These are phyloP conservation scores for Cebidichthys violaceus DNA, from an alignment of 2,113 vertebrate genomes.

Conservation along the genomic window DNA sequence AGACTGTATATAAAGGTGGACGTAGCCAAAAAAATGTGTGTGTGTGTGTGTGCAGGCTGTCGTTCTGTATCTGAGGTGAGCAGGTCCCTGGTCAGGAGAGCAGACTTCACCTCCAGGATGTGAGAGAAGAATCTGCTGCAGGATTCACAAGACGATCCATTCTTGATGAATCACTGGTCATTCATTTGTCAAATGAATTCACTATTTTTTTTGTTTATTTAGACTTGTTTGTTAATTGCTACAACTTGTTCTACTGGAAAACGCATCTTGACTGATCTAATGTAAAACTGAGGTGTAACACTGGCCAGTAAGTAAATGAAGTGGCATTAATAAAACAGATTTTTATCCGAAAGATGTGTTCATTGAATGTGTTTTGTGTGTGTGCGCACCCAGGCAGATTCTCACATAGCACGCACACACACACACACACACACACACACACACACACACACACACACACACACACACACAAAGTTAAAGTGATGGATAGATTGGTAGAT, in stretches of 20 bases:
- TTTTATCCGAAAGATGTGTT: neutral
- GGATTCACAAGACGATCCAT: neutral
- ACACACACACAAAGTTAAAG: too few species aligned
- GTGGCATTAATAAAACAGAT: neutral
- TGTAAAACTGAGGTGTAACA: neutral
- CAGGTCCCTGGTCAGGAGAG: slow-evolving; percentile 65
- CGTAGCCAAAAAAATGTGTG: neutral
- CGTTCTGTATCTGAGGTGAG: slow-evolving; percentile 74
- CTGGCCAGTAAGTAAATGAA: neutral
- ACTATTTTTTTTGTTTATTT: neutral
- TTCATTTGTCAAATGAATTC: neutral
- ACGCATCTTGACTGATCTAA: neutral
- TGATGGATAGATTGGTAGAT: neutral
- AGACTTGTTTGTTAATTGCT: neutral
- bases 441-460: too few species aligned
- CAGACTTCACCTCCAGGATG: slow-evolving; percentile 67
- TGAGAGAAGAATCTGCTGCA: slow-evolving; percentile 35
- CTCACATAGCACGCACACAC: too few species aligned
- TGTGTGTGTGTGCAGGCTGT: slow-evolving; percentile 79
- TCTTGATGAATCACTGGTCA: neutral
- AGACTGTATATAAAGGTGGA: too few species aligned
- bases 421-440: too few species aligned
- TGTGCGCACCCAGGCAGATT: too few species aligned
- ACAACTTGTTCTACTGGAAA: neutral
- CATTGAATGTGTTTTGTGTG: neutral